Conservation (phyloP, 2,113 vertebrate species). For the Callorhinus ursinus region DNA sequence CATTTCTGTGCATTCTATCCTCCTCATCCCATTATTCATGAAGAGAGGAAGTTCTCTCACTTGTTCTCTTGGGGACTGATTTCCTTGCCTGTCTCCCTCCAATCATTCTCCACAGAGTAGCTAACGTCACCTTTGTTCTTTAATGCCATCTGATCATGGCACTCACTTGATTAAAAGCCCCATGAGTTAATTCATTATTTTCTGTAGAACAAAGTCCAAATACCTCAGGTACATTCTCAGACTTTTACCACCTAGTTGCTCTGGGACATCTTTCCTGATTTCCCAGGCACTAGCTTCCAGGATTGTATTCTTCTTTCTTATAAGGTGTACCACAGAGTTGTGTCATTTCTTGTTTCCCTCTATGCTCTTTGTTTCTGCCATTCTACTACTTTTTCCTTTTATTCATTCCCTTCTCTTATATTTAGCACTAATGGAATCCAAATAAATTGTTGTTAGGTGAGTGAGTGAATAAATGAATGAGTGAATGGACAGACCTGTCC, state of each 20-base stretch:
- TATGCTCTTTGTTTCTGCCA: background rate
- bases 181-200: background rate
- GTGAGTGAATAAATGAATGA: background rate
- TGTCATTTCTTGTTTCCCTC: background rate
- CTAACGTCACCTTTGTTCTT: background rate
- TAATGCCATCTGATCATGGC: background rate
- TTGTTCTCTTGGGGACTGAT: background rate
- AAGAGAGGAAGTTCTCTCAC: background rate
- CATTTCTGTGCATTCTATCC: background rate
- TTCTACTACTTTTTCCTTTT: background rate
- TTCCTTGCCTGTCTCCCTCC: background rate
- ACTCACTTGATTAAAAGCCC: background rate
- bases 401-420: background rate
- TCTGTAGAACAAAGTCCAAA: background rate
- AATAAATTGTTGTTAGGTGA: background rate
- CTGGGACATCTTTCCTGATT: background rate
- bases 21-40: background rate
- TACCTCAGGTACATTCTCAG: background rate
- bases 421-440: background rate
- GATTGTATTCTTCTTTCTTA: background rate
- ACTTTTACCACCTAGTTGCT: background rate
- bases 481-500: background rate
- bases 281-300: background rate
- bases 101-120: background rate
- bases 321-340: accelerated